Evolutionary conservation across 2,797 vertebrate genomes (phyloP).

Genomic region (Melanotaenia parkinsoni): DNA sequence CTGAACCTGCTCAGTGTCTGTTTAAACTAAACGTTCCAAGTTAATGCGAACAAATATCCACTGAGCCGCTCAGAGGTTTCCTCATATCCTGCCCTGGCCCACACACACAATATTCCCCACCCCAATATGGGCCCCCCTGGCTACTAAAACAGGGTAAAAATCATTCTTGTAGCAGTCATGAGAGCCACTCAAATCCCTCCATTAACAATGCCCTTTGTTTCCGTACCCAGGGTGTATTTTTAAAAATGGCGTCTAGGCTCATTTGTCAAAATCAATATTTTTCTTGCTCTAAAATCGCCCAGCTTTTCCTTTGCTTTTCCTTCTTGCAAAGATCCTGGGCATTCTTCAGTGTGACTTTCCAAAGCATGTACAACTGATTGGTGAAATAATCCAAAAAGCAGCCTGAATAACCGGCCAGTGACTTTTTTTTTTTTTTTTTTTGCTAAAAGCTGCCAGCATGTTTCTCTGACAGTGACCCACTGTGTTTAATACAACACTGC

Average conservation of each 20-base stretch:
- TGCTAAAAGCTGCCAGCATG: conserved; percentile 54
- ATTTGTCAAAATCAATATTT: conserved; percentile 56
- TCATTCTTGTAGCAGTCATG: conserved; percentile 47
- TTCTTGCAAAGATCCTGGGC: conserved; percentile 20
- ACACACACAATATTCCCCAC: conserved; percentile 53
- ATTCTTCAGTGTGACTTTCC: conserved; percentile 37
- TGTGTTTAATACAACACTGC: conserved; percentile 61
- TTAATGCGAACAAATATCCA: conserved; percentile 81
- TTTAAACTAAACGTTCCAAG: conserved; percentile 80
- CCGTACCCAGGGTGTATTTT: conserved; percentile 40
- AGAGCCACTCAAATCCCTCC: conserved; percentile 50
- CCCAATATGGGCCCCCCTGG: conserved; percentile 46
- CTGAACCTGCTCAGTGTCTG: conserved; percentile 75
- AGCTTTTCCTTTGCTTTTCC: conserved; percentile 29
- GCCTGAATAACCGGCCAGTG: conserved; percentile 42
- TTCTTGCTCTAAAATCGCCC: conserved; percentile 29
- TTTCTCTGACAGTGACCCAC: conserved; percentile 74
- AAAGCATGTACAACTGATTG: conserved; percentile 47
- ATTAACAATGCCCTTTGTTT: conserved; percentile 72
- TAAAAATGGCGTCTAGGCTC: conserved; percentile 33
- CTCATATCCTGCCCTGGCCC: conserved; percentile 78
- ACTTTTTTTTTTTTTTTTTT: conserved; percentile 9
- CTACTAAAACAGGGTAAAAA: conserved; percentile 58
- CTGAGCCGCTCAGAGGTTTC: conserved; percentile 71
- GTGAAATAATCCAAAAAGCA: conserved; percentile 50